Evolutionary conservation across 2,797 vertebrate genomes (phyloP), one percentile per base, ranked within the genome.

Genomic region (Selene dorsalis): DNA sequence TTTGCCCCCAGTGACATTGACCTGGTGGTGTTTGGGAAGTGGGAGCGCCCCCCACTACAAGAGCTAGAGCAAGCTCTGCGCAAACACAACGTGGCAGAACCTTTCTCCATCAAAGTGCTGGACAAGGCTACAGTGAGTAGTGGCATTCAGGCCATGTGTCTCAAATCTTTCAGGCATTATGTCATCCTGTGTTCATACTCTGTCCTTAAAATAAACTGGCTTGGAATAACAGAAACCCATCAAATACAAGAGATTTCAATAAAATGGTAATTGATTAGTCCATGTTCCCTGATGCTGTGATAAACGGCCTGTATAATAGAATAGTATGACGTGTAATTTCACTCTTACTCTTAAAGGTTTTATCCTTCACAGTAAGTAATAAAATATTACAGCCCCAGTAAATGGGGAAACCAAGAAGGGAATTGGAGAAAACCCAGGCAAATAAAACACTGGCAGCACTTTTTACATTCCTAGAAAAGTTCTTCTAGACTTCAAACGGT

Each of bases 11-110:
- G 98, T 90, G 98, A 99, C 94, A 99, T 99, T 52, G 98, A 99
- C 91, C 93, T 99, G 84, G 98, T 99, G 89, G 98, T 99, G 88
- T 98, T 99, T 88, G 98, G 98, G 60, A 99, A 97, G 81, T 99
- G 98, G 98, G 97, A 98, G 59, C 95, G 96, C 6, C 97, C 97
- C 26, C 98, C 98, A 4, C 90, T 99, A 61, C 97, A 98, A 83
- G 95, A 96, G 68, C 81, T 99, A 83, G 98, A 99, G 87, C 97
- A 99, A 88, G 98, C 97, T 61, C 95, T 99, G 60, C 95, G 96
- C 75, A 97, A 97, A 93, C 96, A 96, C 90, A 96, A 95, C 0
- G 97, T 99, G 91, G 97, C 98, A 0, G 96, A 98, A 88, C 97
- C 97, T 0, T 95, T 95, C 91, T 98, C 98, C 87, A 99, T 99